These are phyloP conservation scores for Orchestia grillus DNA, from an alignment of 1,140 invertebrate species.

Conservation along the genomic window DNA sequence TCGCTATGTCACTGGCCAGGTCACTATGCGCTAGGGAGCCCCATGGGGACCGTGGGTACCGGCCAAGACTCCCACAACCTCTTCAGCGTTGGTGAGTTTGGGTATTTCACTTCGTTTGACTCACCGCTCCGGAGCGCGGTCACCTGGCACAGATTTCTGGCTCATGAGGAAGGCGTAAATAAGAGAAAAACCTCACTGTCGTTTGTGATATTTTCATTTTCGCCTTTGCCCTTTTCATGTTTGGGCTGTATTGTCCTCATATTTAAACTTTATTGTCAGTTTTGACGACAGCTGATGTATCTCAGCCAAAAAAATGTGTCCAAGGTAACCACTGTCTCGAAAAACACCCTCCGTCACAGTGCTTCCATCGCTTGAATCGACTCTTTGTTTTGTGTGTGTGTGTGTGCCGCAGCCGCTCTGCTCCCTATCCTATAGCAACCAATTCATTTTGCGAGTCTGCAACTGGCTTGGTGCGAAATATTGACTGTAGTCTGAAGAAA, in stretches of 20 bases:
- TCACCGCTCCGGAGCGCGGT: no score
- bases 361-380: neutral
- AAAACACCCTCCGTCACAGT: neutral
- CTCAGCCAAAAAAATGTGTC: neutral
- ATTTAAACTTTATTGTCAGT: no score
- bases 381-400: neutral
- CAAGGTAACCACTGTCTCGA: neutral
- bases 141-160: no score
- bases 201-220: no score
- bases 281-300: neutral
- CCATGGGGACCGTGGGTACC: neutral
- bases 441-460: no score
- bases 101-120: neutral
- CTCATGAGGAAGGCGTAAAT: no score
- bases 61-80: neutral
- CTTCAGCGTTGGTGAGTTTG: conserved; percentile 50
- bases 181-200: no score
- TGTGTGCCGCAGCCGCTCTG: neutral
- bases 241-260: no score
- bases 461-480: no score
- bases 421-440: no score
- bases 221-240: no score
- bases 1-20: neutral
- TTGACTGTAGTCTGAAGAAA: no score
- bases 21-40: conserved; percentile 4